phyloP scores from a whole-genome alignment of 2,113 vertebrate species.

The Labrus mixtus region DNA sequence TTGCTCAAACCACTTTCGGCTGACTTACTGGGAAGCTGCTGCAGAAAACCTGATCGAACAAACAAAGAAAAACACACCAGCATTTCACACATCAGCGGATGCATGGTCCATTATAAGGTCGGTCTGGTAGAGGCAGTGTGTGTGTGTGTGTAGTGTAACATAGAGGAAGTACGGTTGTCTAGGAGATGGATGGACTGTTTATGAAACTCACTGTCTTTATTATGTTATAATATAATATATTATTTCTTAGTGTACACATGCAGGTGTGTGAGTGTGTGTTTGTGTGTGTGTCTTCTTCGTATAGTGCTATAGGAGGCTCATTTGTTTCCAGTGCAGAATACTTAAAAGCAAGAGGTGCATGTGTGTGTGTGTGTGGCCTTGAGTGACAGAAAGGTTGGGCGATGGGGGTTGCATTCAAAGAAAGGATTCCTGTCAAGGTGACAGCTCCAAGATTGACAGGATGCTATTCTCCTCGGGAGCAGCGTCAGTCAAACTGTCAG shows the following conservation, averaged over 20 bases:
- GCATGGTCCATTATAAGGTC: constrained; percentile 20
- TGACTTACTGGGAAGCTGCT: not conserved
- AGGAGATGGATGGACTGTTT: constrained; percentile 72
- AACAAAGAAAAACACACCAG: not conserved
- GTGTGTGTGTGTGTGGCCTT: constrained; percentile 68
- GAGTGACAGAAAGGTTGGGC: constrained; percentile 79
- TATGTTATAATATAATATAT: too few species aligned
- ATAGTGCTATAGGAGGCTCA: constrained; percentile 26
- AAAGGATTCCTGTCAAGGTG: constrained; percentile 82
- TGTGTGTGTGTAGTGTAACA: constrained; percentile 4
- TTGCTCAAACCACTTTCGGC: constrained; percentile 4
- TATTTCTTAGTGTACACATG: too few species aligned
- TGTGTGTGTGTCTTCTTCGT: constrained; percentile 6
- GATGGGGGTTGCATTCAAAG: constrained; percentile 75
- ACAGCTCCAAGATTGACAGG: constrained; percentile 79
- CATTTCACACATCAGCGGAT: constrained; percentile 28
- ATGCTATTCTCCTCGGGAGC: constrained; percentile 79
- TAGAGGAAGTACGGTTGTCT: constrained; percentile 58
- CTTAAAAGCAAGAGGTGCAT: constrained; percentile 49
- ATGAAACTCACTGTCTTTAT: constrained; percentile 52
- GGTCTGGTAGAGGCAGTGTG: constrained; percentile 25
- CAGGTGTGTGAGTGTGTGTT: not conserved
- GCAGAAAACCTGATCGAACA: constrained; percentile 6
- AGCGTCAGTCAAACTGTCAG: constrained; percentile 79
- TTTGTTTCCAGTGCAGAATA: constrained; percentile 52